Conservation (phyloP, 2,113 vertebrate genomes). For the Heteronetta atricapilla region DNA sequence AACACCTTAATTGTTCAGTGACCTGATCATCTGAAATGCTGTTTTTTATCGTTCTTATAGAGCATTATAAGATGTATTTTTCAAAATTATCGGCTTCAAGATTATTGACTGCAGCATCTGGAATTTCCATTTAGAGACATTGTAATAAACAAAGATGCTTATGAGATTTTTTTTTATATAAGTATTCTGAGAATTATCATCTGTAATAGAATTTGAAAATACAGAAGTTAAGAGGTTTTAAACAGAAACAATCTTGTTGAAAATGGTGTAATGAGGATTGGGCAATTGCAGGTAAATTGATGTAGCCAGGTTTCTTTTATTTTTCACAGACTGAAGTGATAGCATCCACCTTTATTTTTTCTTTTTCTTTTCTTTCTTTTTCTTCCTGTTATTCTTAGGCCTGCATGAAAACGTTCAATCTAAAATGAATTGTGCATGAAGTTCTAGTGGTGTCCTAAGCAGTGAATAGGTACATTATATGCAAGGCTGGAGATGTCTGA, state of each 20-base stretch:
- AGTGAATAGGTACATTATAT: neutral
- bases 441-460: neutral
- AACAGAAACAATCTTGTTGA: neutral
- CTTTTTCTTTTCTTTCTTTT: neutral
- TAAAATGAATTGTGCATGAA: neutral
- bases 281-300: neutral
- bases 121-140: constrained; percentile 19
- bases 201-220: neutral
- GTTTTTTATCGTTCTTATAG: neutral
- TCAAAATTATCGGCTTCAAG: neutral
- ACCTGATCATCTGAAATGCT: neutral
- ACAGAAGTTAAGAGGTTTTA: neutral
- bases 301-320: neutral
- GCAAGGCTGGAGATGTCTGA: neutral
- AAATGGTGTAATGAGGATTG: neutral
- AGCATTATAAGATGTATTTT: neutral
- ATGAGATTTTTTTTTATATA: neutral
- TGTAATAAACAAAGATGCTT: constrained; percentile 11
- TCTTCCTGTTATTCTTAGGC: neutral
- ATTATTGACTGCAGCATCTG: neutral
- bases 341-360: neutral
- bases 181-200: neutral
- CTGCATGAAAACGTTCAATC: neutral
- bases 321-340: neutral
- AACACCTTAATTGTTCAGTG: neutral